Conservation (phyloP, 2,888 invertebrate species). For the Caenorhabditis becei region DNA sequence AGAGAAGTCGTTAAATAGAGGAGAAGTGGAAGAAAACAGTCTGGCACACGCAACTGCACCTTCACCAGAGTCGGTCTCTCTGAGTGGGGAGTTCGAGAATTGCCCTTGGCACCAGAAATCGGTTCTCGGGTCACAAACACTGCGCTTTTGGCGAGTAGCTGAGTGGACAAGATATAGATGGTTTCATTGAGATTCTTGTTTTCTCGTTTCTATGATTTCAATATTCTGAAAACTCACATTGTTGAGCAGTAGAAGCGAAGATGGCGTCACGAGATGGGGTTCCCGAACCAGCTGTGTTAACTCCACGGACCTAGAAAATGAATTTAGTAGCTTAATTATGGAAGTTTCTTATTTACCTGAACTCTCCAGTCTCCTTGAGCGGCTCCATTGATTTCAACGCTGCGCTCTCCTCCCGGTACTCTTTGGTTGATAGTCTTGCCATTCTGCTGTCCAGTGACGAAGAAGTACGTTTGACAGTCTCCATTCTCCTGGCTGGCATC, state of each 20-base stretch:
- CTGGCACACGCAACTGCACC: constrained; percentile 49
- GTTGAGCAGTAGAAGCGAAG: constrained; percentile 63
- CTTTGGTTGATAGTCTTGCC: constrained; percentile 63
- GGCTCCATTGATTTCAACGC: constrained; percentile 65
- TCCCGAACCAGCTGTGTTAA: constrained; percentile 77
- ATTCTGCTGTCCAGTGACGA: constrained; percentile 75
- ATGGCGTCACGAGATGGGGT: constrained; percentile 73
- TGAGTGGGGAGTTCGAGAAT: constrained; percentile 58
- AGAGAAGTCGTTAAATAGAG: constrained; percentile 18
- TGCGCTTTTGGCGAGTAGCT: constrained; percentile 72
- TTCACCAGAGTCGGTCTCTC: constrained; percentile 53
- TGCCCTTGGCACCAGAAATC: constrained; percentile 80
- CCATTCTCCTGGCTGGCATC: constrained; percentile 70
- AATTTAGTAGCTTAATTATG: not conserved
- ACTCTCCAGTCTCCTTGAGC: constrained; percentile 69
- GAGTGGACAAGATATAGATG: constrained; percentile 12
- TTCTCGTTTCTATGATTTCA: not conserved
- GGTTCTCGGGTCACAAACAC: constrained; percentile 79
- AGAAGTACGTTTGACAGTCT: constrained; percentile 77
- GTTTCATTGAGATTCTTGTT: not conserved
- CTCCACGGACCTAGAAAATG: constrained; percentile 65
- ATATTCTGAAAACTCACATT: constrained; percentile 58
- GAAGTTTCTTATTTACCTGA: too few relatives aligned
- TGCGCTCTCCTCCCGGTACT: constrained; percentile 70
- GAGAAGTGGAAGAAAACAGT: constrained; percentile 34